phyloP scores from a whole-genome alignment of 2,113 vertebrate genomes.

The Bujurquina vittata region DNA sequence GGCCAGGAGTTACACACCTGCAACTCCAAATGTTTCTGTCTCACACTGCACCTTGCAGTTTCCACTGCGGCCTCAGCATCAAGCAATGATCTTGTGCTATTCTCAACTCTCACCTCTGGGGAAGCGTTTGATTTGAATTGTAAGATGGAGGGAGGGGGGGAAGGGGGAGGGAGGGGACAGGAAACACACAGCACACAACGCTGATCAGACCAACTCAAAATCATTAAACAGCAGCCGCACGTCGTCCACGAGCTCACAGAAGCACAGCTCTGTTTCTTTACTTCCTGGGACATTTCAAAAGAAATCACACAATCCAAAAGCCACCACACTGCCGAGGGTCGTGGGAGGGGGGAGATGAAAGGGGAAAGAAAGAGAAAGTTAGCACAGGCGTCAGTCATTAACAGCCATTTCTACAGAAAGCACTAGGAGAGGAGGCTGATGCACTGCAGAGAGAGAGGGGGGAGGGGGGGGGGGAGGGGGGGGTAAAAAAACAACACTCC shows the following conservation, averaged over 20 bases:
- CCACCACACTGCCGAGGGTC: slow-evolving; percentile 20
- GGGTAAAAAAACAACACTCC: too few relatives aligned
- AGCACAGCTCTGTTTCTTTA: background rate
- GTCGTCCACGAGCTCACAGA: background rate
- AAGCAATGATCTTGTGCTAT: slow-evolving; percentile 68
- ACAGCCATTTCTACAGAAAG: slow-evolving; percentile 30
- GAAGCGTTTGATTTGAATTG: slow-evolving; percentile 53
- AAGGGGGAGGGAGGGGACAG: slow-evolving; percentile 7
- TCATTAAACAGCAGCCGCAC: background rate
- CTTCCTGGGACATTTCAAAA: background rate
- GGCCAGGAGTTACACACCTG: slow-evolving; percentile 80
- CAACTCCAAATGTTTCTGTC: slow-evolving; percentile 73
- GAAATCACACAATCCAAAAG: background rate
- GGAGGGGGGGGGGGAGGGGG: too few relatives aligned
- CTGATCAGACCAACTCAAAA: slow-evolving; percentile 52
- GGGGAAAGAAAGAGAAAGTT: slow-evolving; percentile 49
- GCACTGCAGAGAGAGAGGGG: slow-evolving; percentile 62
- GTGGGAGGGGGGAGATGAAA: slow-evolving; percentile 4
- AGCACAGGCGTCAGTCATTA: slow-evolving; percentile 21
- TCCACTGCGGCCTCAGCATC: slow-evolving; percentile 72
- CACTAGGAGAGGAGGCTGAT: slow-evolving; percentile 11
- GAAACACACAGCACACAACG: slow-evolving; percentile 60
- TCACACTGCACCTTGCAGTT: slow-evolving; percentile 75
- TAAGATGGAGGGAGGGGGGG: slow-evolving; percentile 32
- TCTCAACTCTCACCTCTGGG: slow-evolving; percentile 75